Percentiles rank a stretch among this genome's conserved stretches.
phyloP scores from a whole-genome alignment of 2,797 vertebrate species.

The Chrysocyon brachyurus region DNA sequence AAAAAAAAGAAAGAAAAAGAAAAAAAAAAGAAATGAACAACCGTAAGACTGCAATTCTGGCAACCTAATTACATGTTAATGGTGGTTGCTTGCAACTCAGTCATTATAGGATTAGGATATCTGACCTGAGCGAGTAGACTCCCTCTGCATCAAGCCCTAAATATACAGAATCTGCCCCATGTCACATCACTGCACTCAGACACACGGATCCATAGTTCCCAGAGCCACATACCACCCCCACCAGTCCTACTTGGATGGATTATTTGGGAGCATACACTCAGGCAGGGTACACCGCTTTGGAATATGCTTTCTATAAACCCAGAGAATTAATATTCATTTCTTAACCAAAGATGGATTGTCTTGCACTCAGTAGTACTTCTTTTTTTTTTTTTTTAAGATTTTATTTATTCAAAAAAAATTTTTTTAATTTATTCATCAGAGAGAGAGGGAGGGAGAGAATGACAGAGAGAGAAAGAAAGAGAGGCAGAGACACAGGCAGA shows the following conservation, averaged over 20 bases:
- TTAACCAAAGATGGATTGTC: not conserved
- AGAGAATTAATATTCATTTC: not conserved
- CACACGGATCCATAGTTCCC: not conserved
- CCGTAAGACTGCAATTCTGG: not conserved
- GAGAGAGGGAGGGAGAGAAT: too few relatives aligned
- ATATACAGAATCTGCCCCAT: not conserved
- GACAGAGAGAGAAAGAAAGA: too few relatives aligned
- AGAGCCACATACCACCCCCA: not conserved
- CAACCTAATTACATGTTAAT: not conserved
- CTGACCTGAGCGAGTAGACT: not conserved
- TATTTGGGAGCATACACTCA: not conserved
- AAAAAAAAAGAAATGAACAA: not conserved
- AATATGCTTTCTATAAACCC: not conserved
- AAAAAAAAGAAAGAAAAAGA: not conserved
- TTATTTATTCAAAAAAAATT: too few relatives aligned
- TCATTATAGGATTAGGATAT: not conserved
- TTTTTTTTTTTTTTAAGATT: not conserved
- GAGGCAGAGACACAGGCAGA: too few relatives aligned
- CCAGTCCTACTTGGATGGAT: not conserved
- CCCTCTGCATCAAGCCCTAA: constrained; percentile 35
- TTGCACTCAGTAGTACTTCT: constrained; percentile 2
- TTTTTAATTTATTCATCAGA: too few relatives aligned
- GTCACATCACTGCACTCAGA: not conserved
- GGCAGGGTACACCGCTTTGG: not conserved
- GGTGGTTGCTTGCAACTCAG: not conserved